These are phyloP conservation scores for Rhinoraja longicauda DNA, from an alignment of 2,797 vertebrate genomes.

Conservation along the genomic window DNA sequence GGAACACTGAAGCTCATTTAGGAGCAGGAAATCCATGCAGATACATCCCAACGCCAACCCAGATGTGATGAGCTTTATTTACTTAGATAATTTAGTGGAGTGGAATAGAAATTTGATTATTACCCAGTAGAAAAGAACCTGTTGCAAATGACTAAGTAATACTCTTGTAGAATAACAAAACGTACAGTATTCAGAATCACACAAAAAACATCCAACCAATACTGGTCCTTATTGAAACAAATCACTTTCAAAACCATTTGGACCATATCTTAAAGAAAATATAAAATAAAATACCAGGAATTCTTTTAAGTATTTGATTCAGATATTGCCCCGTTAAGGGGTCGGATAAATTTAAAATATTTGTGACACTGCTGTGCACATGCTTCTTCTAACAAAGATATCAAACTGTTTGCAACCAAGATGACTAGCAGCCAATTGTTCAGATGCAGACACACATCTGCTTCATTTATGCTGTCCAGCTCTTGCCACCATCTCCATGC, in stretches of 20 bases:
- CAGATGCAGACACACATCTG: background rate
- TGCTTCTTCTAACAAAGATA: conserved; percentile 23
- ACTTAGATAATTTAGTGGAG: background rate
- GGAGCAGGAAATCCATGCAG: background rate
- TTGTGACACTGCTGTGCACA: background rate
- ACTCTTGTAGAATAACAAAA: conserved; percentile 12
- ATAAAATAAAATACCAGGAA: background rate
- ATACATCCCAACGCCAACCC: background rate
- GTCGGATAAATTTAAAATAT: background rate
- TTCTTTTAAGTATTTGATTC: background rate
- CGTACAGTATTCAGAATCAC: background rate
- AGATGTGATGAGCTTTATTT: background rate
- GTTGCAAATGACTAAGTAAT: conserved; percentile 17
- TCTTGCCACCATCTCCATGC: background rate
- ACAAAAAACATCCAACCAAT: no score
- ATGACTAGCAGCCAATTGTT: background rate
- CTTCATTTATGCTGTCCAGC: background rate
- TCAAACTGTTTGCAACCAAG: conserved; percentile 1
- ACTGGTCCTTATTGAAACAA: background rate
- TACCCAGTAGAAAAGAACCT: background rate
- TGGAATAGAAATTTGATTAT: background rate
- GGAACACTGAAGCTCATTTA: background rate
- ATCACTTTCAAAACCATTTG: background rate
- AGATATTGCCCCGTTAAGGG: background rate
- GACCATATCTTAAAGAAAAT: background rate